phyloP scores from a whole-genome alignment of 2,797 vertebrate species.

The Selene dorsalis region DNA sequence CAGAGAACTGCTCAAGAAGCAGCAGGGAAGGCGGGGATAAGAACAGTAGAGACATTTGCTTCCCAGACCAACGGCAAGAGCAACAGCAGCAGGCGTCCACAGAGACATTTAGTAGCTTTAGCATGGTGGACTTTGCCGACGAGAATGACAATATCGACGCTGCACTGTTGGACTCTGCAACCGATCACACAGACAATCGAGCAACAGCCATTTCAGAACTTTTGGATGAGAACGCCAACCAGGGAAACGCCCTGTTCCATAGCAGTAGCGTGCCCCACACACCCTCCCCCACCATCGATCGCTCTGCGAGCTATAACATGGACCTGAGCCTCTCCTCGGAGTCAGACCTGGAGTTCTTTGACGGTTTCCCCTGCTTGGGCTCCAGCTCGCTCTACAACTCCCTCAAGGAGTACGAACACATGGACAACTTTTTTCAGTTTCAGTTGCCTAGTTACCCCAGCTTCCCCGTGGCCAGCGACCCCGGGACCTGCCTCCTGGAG shows the following conservation, averaged over 20 bases:
- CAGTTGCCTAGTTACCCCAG: constrained; percentile 90
- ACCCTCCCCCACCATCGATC: constrained; percentile 82
- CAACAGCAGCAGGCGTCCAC: constrained; percentile 66
- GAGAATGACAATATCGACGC: constrained; percentile 82
- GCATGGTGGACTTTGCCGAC: constrained; percentile 86
- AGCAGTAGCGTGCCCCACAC: constrained; percentile 80
- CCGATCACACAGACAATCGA: constrained; percentile 76
- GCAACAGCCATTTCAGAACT: constrained; percentile 85
- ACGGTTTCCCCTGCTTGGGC: constrained; percentile 93
- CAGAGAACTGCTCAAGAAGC: constrained; percentile 81
- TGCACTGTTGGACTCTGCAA: constrained; percentile 59
- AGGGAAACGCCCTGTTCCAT: constrained; percentile 87
- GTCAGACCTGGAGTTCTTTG: constrained; percentile 94
- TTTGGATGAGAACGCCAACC: constrained; percentile 96
- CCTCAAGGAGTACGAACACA: constrained; percentile 91
- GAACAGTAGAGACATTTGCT: constrained; percentile 55
- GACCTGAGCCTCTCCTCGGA: constrained; percentile 95
- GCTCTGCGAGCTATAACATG: constrained; percentile 88
- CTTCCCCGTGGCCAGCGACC: constrained; percentile 85
- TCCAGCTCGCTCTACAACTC: constrained; percentile 94
- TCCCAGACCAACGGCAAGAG: constrained; percentile 54
- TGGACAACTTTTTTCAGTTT: constrained; percentile 91
- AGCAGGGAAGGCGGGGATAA: constrained; percentile 67
- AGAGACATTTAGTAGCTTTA: constrained; percentile 87
- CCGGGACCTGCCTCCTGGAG: constrained; percentile 91